Percentiles rank a stretch among this genome's conserved stretches.
Conservation (phyloP, 2,797 vertebrate genomes). For the Megaceryle alcyon region DNA sequence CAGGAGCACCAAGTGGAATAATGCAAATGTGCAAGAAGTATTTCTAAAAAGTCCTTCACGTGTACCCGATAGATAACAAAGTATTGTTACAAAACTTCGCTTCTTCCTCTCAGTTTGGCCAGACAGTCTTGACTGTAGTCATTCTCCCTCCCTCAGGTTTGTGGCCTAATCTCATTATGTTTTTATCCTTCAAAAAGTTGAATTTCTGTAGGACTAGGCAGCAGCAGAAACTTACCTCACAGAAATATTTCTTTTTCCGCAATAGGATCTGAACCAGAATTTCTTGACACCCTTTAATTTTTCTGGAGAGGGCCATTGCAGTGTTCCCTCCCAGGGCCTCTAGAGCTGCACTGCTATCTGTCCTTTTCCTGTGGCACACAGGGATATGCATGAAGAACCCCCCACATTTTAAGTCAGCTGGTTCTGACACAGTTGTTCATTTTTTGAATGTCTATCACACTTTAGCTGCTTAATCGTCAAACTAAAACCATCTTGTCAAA, state of each 20-base stretch:
- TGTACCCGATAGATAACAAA: neutral
- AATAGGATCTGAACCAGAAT: neutral
- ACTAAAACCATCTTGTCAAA: neutral
- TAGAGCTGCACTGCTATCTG: neutral
- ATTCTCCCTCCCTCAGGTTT: neutral
- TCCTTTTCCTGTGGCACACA: accelerated
- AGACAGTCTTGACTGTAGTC: neutral
- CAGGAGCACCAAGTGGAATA: neutral
- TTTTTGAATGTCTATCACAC: neutral
- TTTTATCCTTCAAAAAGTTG: neutral
- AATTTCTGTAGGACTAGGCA: neutral
- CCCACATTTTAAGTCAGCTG: neutral
- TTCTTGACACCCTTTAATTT: neutral
- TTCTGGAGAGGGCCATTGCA: neutral
- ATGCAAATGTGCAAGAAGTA: neutral
- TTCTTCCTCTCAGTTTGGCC: neutral
- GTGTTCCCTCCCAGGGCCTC: neutral
- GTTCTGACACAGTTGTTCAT: neutral
- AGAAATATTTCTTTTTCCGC: neutral
- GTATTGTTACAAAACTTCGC: neutral
- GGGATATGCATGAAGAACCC: neutral
- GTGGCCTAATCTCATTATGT: neutral
- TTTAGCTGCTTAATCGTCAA: neutral
- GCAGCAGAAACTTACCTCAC: neutral
- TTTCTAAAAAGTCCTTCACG: neutral